A percentile compares a stretch with the other conserved stretches of the same genome.
These are phyloP conservation scores for Heliconius charithonia DNA, from an alignment of 2,888 invertebrate species.

Conservation along the genomic window DNA sequence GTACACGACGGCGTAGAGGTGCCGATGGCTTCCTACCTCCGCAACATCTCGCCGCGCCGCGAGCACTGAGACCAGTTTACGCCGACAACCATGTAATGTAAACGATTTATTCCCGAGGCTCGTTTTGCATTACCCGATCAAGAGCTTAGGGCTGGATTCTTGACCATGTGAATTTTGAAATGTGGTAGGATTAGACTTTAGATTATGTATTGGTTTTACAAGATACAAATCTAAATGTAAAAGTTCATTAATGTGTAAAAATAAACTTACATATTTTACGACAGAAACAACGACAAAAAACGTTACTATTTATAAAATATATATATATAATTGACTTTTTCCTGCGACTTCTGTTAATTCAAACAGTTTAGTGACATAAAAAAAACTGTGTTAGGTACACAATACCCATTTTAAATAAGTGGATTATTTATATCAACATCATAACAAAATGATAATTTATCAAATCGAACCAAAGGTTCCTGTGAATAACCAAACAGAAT, in stretches of 20 bases:
- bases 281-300: too few species aligned
- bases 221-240: not conserved
- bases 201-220: not conserved
- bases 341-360: not conserved
- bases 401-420: too few species aligned
- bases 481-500: not conserved
- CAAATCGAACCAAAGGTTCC: too few species aligned
- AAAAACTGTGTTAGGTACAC: too few species aligned
- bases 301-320: too few species aligned
- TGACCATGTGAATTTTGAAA: slow-evolving; percentile 26
- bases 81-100: slow-evolving; percentile 84
- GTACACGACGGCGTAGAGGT: slow-evolving; percentile 20
- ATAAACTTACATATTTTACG: not conserved
- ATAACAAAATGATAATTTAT: too few species aligned
- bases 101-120: slow-evolving; percentile 82
- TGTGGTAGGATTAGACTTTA: too few species aligned
- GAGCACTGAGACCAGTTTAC: slow-evolving; percentile 79
- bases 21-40: slow-evolving; percentile 63
- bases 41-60: slow-evolving; percentile 59
- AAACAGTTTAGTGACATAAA: not conserved
- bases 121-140: slow-evolving; percentile 82
- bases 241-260: not conserved
- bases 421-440: too few species aligned
- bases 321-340: not conserved
- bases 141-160: slow-evolving; percentile 72